These are phyloP conservation scores for Cygnus olor DNA, from an alignment of 2,797 vertebrate species.

Conservation along the genomic window DNA sequence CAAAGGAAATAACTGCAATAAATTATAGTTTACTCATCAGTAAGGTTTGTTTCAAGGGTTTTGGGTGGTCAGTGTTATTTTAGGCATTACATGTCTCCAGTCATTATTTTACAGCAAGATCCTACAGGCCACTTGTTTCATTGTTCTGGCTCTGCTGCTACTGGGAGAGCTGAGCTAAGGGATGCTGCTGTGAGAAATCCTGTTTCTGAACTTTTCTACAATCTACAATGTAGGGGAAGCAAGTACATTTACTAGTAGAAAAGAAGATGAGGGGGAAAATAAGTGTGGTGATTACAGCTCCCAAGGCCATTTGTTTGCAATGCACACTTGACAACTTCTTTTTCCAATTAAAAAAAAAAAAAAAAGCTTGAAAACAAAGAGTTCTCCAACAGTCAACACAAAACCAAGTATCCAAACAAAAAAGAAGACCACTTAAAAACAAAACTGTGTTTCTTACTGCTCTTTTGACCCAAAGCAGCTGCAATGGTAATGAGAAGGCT, in stretches of 20 bases:
- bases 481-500: not conserved
- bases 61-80: not conserved
- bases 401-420: not conserved
- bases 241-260: not conserved
- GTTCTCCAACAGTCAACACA: not conserved
- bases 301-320: not conserved
- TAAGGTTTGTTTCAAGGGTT: not conserved
- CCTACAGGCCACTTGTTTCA: not conserved
- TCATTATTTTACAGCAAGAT: not conserved
- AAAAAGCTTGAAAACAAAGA: not conserved
- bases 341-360: not conserved
- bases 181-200: not conserved
- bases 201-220: not conserved
- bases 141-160: not conserved
- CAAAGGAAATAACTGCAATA: not conserved
- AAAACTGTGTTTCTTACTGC: not conserved
- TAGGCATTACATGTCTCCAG: not conserved
- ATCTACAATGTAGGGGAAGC: not conserved
- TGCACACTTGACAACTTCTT: not conserved
- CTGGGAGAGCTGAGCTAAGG: not conserved
- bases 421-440: not conserved
- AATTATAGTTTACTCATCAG: not conserved
- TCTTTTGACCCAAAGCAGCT: not conserved
- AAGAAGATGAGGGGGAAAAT: not conserved
- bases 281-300: not conserved